These are phyloP conservation scores for Lynx canadensis DNA, from an alignment of 2,113 vertebrate species.

Conservation along the genomic window DNA sequence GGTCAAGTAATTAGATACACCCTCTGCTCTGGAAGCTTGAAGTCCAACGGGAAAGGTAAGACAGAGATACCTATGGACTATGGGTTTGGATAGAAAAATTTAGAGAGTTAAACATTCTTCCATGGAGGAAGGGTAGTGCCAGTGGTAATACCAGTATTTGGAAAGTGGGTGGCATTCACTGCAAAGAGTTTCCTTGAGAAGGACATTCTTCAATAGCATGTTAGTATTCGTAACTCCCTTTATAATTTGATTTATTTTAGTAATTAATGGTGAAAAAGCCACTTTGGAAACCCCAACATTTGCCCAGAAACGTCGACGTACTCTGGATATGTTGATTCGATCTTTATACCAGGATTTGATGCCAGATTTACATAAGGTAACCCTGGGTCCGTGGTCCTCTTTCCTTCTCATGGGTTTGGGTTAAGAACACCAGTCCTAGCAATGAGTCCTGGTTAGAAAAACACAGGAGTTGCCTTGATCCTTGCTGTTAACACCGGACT, in stretches of 20 bases:
- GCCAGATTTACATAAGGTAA: constrained; percentile 97
- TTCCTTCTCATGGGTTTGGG: neutral
- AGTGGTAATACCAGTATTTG: neutral
- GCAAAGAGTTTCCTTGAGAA: neutral
- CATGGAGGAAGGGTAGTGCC: neutral
- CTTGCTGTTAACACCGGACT: neutral
- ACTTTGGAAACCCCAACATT: constrained; percentile 99
- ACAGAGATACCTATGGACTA: neutral
- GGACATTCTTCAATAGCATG: neutral
- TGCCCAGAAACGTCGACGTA: constrained; percentile 98
- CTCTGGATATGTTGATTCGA: constrained; percentile 98
- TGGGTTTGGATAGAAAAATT: neutral
- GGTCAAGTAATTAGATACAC: neutral
- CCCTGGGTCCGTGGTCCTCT: neutral
- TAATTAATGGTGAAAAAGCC: constrained; percentile 99
- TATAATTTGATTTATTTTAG: constrained; percentile 82
- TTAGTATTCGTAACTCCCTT: neutral
- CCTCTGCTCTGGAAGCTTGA: neutral
- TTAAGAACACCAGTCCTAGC: neutral
- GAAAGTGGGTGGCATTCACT: neutral
- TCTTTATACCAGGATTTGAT: constrained; percentile 97
- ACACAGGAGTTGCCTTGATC: neutral
- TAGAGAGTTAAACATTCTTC: neutral
- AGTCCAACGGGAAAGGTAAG: neutral
- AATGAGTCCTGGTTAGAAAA: neutral